Evolutionary conservation across 1,140 invertebrate species (phyloP), one percentile per base, ranked within the genome.

Genomic region (Formica selysi): DNA sequence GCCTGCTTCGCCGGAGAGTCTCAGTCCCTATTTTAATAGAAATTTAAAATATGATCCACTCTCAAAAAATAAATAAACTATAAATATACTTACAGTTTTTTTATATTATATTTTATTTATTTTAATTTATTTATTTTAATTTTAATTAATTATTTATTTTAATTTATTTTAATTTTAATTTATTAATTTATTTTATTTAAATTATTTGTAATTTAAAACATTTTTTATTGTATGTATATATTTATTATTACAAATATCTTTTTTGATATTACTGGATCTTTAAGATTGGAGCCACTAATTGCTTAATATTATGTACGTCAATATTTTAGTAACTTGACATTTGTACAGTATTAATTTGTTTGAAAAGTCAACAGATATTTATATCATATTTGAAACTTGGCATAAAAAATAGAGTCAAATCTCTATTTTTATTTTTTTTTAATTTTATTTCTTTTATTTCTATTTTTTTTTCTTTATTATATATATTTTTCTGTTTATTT

Each of bases 1-100:
- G 13, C 73, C 36, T 76, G 84, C 36, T 81, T 80, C 44, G 26
- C 67, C 61, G 38, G 38, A 51, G 79, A 88, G 13, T 65, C 65
- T 65, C 44, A 78, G 44, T 48, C 22, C 32, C 26, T n/a, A 78
- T 44, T 78, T 78, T 44, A 26, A 65, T 11, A 78, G 26, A 67
- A 41, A 62, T 76, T 76, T 22, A 44, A 44, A n/a, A 36, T 36
- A 32, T 59, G n/a, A 22, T 36, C 22, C n/a, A 13, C 11, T 61
- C 11, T 61, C 8, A 61, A 76, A 16, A 19, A 29, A 61, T 59
- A 26, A 59, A 16, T 36, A 38, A 54, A 73, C 3, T 29, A 5
- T 29, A 61, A 13, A 3, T 51, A 19, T 3, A 10, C 7, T 13
- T 59, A 61, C 5, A 16, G 3, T 44, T 51, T 51, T 44, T 51